Percentiles rank a stretch among this genome's conserved stretches.
phyloP scores from a whole-genome alignment of 2,797 vertebrate species.

The Cetoscarus ocellatus region DNA sequence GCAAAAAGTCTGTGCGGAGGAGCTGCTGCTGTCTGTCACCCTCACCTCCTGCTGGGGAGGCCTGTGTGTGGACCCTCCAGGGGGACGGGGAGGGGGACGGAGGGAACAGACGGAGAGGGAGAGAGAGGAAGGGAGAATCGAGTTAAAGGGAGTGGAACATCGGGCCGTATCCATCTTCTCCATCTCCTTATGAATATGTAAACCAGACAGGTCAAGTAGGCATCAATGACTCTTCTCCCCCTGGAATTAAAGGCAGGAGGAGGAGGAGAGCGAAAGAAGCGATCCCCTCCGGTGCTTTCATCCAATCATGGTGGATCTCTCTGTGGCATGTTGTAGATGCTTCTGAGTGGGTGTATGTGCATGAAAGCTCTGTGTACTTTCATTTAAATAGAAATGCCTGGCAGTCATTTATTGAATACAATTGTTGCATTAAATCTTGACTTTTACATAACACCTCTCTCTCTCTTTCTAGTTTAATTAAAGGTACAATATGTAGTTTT shows the following conservation, averaged over 20 bases:
- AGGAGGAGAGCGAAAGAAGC: slow-evolving; percentile 37
- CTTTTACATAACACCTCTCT: slow-evolving; percentile 71
- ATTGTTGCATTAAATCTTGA: slow-evolving; percentile 72
- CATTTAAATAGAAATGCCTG: slow-evolving; percentile 68
- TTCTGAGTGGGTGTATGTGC: slow-evolving; percentile 14
- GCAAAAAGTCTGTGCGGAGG: slow-evolving; percentile 61
- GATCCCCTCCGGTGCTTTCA: slow-evolving; percentile 51
- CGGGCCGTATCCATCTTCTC: slow-evolving; percentile 67
- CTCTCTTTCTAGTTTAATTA: slow-evolving; percentile 74
- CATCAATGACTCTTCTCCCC: slow-evolving; percentile 73
- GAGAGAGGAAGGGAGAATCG: slow-evolving; percentile 51
- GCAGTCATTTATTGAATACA: slow-evolving; percentile 76
- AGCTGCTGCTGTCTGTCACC: slow-evolving; percentile 71
- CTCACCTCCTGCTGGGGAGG: slow-evolving; percentile 73
- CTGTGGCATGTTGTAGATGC: slow-evolving; percentile 52
- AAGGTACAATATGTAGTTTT: slow-evolving; percentile 52
- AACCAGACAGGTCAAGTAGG: slow-evolving; percentile 80
- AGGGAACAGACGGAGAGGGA: slow-evolving; percentile 41
- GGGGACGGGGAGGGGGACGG: slow-evolving; percentile 34
- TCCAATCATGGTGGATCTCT: slow-evolving; percentile 69
- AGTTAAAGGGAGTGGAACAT: slow-evolving; percentile 65
- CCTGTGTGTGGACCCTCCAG: slow-evolving; percentile 54
- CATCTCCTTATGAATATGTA: slow-evolving; percentile 83
- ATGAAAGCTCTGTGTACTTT: neutral
- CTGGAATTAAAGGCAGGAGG: slow-evolving; percentile 51